Evolutionary conservation across 2,113 vertebrate species (phyloP).

Genomic region (Ophthalmotilapia sp.): DNA sequence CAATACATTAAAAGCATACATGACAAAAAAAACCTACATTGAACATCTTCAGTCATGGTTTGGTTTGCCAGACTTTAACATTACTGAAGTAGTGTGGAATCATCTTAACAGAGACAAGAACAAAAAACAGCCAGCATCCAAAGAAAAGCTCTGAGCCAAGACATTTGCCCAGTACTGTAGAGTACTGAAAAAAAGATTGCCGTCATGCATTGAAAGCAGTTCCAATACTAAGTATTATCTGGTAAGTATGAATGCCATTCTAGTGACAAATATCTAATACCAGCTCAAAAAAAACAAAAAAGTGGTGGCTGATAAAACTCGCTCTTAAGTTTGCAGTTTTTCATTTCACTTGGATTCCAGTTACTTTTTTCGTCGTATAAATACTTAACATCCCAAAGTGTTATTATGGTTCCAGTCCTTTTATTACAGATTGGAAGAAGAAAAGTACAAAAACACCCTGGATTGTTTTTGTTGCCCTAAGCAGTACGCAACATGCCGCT

Average conservation of each 20-base stretch:
- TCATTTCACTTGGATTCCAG: not conserved
- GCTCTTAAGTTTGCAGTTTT: not conserved
- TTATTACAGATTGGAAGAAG: not conserved
- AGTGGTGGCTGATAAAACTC: not conserved
- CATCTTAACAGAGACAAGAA: not conserved
- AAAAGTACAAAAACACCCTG: not conserved
- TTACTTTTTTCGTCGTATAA: rapidly evolving
- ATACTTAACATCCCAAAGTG: not conserved
- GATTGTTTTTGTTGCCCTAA: not conserved
- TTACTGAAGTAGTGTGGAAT: not conserved
- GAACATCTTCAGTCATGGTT: rapidly evolving
- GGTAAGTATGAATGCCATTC: not conserved
- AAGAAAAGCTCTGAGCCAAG: not conserved
- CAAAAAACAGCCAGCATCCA: not conserved
- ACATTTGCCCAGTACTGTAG: not conserved
- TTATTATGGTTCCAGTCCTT: not conserved
- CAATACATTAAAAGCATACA: not conserved
- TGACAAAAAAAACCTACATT: rapidly evolving
- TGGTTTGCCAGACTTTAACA: not conserved
- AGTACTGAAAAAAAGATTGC: not conserved
- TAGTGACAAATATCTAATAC: not conserved
- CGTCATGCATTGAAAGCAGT: not conserved
- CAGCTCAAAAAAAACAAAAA: not conserved
- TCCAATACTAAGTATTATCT: not conserved
- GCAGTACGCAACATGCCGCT: rapidly evolving